Conservation (phyloP, 2,888 invertebrate genomes). For the Lycophotia porphyrea region DNA sequence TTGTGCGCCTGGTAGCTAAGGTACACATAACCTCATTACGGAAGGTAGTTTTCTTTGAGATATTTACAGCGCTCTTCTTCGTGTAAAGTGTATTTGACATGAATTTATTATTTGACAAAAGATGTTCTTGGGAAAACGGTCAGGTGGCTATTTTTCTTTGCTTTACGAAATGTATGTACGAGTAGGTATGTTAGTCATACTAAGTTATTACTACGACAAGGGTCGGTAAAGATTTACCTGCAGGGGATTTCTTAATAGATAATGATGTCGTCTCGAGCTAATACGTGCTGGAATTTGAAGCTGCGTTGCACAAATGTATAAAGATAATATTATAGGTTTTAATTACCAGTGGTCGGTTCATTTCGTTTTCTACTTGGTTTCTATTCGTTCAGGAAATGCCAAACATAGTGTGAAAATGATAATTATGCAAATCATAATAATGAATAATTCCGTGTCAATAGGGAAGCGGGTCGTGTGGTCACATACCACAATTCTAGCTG, state of each 20-base stretch:
- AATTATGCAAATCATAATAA: slow-evolving; percentile 13
- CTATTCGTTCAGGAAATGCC: neutral
- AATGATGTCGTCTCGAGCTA: neutral
- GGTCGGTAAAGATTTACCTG: neutral
- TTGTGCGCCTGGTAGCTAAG: slow-evolving; percentile 41
- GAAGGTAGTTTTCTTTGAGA: slow-evolving; percentile 48
- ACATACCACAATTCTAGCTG: slow-evolving; percentile 27
- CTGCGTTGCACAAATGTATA: neutral
- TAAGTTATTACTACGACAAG: neutral
- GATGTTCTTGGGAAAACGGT: neutral
- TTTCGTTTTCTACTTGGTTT: neutral
- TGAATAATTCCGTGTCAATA: slow-evolving; percentile 35
- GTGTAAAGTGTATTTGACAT: slow-evolving; percentile 31
- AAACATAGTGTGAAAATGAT: neutral
- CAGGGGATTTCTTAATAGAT: neutral
- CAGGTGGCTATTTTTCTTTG: neutral
- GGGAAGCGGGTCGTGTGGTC: slow-evolving; percentile 30
- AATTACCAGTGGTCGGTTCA: neutral
- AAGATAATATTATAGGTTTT: neutral
- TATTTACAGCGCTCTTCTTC: slow-evolving; percentile 36
- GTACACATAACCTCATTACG: slow-evolving; percentile 45
- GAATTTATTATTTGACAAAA: slow-evolving; percentile 43
- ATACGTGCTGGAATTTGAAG: neutral
- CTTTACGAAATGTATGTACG: neutral
- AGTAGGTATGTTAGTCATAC: neutral